phyloP scores from a whole-genome alignment of 2,113 vertebrate genomes.

The Gasterosteus nipponicus region DNA sequence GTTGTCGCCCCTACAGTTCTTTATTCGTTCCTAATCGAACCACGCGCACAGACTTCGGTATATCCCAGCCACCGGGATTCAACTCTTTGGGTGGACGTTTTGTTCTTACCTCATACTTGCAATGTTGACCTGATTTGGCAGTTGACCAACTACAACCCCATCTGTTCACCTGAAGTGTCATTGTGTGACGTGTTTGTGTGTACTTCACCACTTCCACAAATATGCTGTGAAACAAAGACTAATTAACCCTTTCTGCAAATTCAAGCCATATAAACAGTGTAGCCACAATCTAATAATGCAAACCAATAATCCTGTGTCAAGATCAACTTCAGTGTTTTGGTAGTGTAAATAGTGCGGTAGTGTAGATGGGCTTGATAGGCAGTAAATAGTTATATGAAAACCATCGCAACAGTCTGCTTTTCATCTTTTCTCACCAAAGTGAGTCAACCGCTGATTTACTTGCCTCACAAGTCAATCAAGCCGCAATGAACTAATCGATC shows the following conservation, averaged over 20 bases:
- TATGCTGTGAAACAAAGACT: slow-evolving; percentile 55
- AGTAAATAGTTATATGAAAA: neutral
- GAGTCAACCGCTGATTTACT: slow-evolving; percentile 50
- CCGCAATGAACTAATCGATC: slow-evolving; percentile 50
- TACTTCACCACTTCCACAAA: slow-evolving; percentile 33
- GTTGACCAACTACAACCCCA: slow-evolving; percentile 21
- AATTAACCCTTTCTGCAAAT: slow-evolving; percentile 51
- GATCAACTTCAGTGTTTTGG: slow-evolving; percentile 25
- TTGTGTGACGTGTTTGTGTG: slow-evolving; percentile 31
- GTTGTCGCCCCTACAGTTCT: slow-evolving; percentile 34
- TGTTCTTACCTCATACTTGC: slow-evolving; percentile 47
- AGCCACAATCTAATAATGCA: slow-evolving; percentile 51
- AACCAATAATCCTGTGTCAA: slow-evolving; percentile 40
- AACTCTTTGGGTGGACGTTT: slow-evolving; percentile 28
- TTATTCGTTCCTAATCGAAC: slow-evolving; percentile 6
- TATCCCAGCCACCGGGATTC: slow-evolving; percentile 29
- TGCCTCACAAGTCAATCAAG: slow-evolving; percentile 47
- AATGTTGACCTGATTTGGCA: slow-evolving; percentile 38
- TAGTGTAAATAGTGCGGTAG: slow-evolving; percentile 26
- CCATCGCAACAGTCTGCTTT: slow-evolving; percentile 28
- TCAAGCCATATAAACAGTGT: slow-evolving; percentile 66
- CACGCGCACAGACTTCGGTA: slow-evolving; percentile 16
- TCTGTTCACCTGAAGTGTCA: slow-evolving; percentile 61
- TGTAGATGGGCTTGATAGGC: slow-evolving; percentile 14
- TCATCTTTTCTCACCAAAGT: slow-evolving; percentile 35